Base-by-base conservation (phyloP, 2,113 vertebrate genomes). In the Lophura nycthemera region DNA sequence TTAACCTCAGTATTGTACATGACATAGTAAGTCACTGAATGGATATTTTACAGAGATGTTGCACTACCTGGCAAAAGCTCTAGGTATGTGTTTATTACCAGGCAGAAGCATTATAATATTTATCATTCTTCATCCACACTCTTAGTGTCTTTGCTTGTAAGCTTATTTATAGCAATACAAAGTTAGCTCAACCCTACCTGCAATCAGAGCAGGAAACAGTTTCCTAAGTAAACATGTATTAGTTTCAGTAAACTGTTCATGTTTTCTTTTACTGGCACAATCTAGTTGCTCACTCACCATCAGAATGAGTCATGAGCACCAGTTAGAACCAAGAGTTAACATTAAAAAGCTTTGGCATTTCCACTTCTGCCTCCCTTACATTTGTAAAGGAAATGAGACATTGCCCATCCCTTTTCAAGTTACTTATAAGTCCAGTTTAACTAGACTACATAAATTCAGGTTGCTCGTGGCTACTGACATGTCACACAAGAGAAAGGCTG, bases 291-390 rank as follows among this genome's bases (percentile, higher is more conserved):
- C 83, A 45, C 30, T 90, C 69, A 78, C 11, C 30, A 74, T 20
- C 32, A 17, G 48, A 78, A 64, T 91, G 91, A 95, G 72, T 92
- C 91, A 89, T 16, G 30, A 77, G 74, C 83, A 57, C 13, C 47
- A 65, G 75, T 66, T 22, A 63, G 72, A 91, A 93, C 66, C 43
- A 91, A 83, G 60, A 89, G 15, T 77, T 95, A 92, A 85, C 71
- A 43, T 70, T 86, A 92, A 91, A 92, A 93, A 80, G n/a, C 64
- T 88, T 92, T 81, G 69, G 43, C 70, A 86, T 94, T 93, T 95
- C 76, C 27, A 57, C 22, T 80, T 88, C 24, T 48, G 83, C 8
- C 7, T 85, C 47, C 80, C 43, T n/a, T 30, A 27, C 9, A 20
- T 70, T 89, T 78, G 45, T 38, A 83, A 85, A 77, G 19, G 21